A percentile compares a stretch with the other conserved stretches of the same genome.
Evolutionary conservation across 1,140 invertebrate genomes (phyloP).

Genomic region (Ephestia elutella): DNA sequence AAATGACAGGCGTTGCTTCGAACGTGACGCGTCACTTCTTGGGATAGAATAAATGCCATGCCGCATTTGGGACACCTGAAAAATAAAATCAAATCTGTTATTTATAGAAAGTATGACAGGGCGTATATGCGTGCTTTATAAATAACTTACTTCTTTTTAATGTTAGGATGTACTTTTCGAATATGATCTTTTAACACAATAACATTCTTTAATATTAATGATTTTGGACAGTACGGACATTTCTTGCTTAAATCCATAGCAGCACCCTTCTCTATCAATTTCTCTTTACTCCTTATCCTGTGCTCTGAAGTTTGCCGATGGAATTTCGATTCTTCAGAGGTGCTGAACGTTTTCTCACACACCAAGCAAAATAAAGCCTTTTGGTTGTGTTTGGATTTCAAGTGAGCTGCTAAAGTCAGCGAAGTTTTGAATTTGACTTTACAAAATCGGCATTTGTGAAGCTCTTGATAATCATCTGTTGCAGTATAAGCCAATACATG

Average conservation of each 20-base stretch:
- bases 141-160: slow-evolving; percentile 53
- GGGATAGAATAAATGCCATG: slow-evolving; percentile 78
- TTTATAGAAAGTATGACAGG: too few species aligned
- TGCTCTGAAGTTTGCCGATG: slow-evolving; percentile 80
- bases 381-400: slow-evolving; percentile 73
- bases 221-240: slow-evolving; percentile 77
- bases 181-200: slow-evolving; percentile 80
- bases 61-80: slow-evolving; percentile 81
- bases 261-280: slow-evolving; percentile 51
- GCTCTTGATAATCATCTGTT: slow-evolving; percentile 79
- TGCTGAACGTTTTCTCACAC: slow-evolving; percentile 79
- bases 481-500: slow-evolving; percentile 72
- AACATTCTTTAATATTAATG: slow-evolving; percentile 72
- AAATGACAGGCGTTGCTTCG: slow-evolving; percentile 75
- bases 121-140: too few species aligned
- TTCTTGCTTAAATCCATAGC: slow-evolving; percentile 63
- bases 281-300: slow-evolving; percentile 72
- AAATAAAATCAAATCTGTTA: slow-evolving; percentile 11
- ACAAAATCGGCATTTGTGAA: slow-evolving; percentile 77
- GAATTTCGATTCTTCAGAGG: slow-evolving; percentile 76
- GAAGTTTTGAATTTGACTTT: slow-evolving; percentile 75
- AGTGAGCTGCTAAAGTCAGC: slow-evolving; percentile 80
- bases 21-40: slow-evolving; percentile 82
- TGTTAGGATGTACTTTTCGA: slow-evolving; percentile 76
- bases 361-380: slow-evolving; percentile 79